A percentile compares a stretch with the other conserved stretches of the same genome.
These are phyloP conservation scores for Scaptomyza caliginosa DNA, from an alignment of 2,888 invertebrate genomes.

Conservation along the genomic window DNA sequence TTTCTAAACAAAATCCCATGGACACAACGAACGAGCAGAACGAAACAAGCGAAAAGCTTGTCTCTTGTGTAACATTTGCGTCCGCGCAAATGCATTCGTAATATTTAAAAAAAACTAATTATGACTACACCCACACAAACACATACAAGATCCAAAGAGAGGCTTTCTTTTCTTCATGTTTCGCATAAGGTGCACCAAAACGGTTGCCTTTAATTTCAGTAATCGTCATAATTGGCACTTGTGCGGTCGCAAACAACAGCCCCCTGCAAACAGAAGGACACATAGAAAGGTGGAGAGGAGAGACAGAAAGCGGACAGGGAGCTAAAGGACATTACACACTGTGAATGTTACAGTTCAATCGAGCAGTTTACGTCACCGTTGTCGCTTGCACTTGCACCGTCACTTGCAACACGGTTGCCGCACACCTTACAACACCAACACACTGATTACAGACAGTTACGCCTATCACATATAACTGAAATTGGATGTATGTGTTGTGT, in stretches of 20 bases:
- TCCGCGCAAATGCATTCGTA: slow-evolving; percentile 42
- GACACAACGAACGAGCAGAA: slow-evolving; percentile 10
- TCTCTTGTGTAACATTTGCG: slow-evolving; percentile 71
- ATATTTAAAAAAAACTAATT: slow-evolving; percentile 25
- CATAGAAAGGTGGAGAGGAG: background rate
- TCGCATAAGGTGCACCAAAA: background rate
- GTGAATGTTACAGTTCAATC: slow-evolving; percentile 31
- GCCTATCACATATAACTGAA: slow-evolving; percentile 18
- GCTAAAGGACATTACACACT: background rate
- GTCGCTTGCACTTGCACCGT: background rate
- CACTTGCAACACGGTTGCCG: background rate
- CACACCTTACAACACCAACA: slow-evolving; percentile 13
- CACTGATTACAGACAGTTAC: slow-evolving; percentile 30
- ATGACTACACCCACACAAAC: background rate
- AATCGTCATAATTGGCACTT: slow-evolving; percentile 70
- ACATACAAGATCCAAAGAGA: slow-evolving; percentile 5
- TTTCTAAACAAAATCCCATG: slow-evolving; percentile 52
- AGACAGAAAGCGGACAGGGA: background rate
- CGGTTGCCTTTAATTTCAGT: slow-evolving; percentile 57
- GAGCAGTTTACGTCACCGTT: slow-evolving; percentile 9
- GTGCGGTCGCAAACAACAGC: slow-evolving; percentile 22
- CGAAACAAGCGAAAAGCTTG: slow-evolving; percentile 27
- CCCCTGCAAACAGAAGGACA: slow-evolving; percentile 27
- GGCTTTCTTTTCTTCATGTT: background rate
- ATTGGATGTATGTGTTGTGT: slow-evolving; percentile 4